Conservation (phyloP, 2,888 invertebrate genomes). For the Eustalomyia histrio region DNA sequence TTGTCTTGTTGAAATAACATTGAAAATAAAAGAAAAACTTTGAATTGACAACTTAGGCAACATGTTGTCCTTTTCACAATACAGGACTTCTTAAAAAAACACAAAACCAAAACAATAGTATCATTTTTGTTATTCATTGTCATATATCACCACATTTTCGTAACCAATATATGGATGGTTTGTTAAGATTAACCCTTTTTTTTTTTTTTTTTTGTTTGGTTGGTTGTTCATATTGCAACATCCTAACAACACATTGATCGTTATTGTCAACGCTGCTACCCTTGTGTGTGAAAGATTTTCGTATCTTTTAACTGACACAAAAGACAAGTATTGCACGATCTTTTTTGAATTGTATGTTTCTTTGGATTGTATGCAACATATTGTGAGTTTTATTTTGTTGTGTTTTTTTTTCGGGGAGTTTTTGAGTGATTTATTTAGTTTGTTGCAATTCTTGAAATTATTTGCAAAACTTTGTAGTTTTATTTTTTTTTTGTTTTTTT, state of each 20-base stretch:
- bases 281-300: constrained; percentile 63
- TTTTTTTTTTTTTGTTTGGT: no score
- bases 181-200: not conserved
- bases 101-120: constrained; percentile 55
- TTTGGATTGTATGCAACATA: constrained; percentile 47
- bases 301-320: constrained; percentile 71
- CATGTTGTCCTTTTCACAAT: constrained; percentile 24
- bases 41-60: constrained; percentile 47
- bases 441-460: constrained; percentile 76
- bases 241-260: constrained; percentile 56
- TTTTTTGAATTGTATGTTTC: constrained; percentile 57
- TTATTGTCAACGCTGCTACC: constrained; percentile 62
- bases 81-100: constrained; percentile 40
- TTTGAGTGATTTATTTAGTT: constrained; percentile 77
- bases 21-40: constrained; percentile 31
- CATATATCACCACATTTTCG: constrained; percentile 59
- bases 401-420: constrained; percentile 66
- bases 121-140: constrained; percentile 62
- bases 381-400: no score
- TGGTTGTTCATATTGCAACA: constrained; percentile 25
- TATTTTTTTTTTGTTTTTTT: not conserved
- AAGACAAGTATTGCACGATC: constrained; percentile 76
- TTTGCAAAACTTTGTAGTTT: constrained; percentile 64
- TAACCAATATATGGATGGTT: constrained; percentile 26
- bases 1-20: constrained; percentile 62